A percentile compares a stretch with the other conserved stretches of the same genome.
Conservation (phyloP, 1,140 invertebrate genomes). For the Aplysia californica region DNA sequence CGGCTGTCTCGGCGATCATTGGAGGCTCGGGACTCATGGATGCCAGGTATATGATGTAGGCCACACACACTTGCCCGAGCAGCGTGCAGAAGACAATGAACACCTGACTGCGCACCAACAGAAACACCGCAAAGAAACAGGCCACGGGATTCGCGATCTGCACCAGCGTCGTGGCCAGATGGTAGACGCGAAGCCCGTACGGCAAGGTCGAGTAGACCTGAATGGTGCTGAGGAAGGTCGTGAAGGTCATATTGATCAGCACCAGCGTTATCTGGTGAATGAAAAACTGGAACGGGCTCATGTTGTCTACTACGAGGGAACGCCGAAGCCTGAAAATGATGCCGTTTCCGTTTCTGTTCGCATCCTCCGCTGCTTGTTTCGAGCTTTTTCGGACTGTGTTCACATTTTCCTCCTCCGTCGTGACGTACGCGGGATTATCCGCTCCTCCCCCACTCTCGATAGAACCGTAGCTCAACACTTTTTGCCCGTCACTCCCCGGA, state of each 20-base stretch:
- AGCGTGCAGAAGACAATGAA: slow-evolving; percentile 72
- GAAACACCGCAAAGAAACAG: slow-evolving; percentile 84
- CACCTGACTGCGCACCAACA: slow-evolving; percentile 73
- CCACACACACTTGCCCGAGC: slow-evolving; percentile 71
- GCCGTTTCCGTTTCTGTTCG: too few relatives aligned
- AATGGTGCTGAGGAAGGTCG: slow-evolving; percentile 15
- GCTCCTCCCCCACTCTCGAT: too few relatives aligned
- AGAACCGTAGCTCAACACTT: too few relatives aligned
- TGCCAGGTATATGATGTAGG: slow-evolving; percentile 79
- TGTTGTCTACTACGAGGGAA: too few relatives aligned
- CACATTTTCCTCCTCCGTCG: too few relatives aligned
- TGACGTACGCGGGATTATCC: too few relatives aligned
- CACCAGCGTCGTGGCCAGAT: slow-evolving; percentile 82
- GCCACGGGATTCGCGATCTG: slow-evolving; percentile 87
- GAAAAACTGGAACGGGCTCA: background rate
- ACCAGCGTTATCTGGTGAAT: background rate
- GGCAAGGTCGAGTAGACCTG: slow-evolving; percentile 88
- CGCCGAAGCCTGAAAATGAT: too few relatives aligned
- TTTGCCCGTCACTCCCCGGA: too few relatives aligned
- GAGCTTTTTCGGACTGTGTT: too few relatives aligned
- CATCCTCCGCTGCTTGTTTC: too few relatives aligned
- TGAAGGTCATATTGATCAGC: slow-evolving; percentile 22
- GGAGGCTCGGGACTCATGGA: slow-evolving; percentile 80
- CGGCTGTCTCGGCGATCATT: slow-evolving; percentile 71
- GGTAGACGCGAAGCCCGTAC: slow-evolving; percentile 84